Conservation (phyloP, 1,140 invertebrate genomes). For the Drosophila rhopaloa region DNA sequence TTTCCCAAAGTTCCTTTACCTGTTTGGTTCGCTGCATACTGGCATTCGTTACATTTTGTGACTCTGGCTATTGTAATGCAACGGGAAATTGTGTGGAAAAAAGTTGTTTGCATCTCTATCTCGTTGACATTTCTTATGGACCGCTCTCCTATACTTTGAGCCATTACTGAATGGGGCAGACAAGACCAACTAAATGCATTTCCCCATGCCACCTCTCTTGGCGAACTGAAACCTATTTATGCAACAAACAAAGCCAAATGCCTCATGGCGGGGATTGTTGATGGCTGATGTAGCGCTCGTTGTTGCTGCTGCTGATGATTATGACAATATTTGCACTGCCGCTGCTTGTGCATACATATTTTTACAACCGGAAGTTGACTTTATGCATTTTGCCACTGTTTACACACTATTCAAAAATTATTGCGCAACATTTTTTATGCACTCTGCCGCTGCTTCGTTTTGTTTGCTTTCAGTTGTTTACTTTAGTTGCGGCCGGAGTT, state of each 20-base stretch:
- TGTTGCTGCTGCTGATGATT: constrained; percentile 67
- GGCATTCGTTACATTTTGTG: constrained; percentile 20
- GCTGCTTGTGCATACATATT: constrained; percentile 52
- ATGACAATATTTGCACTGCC: constrained; percentile 77
- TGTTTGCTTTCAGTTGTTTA: constrained; percentile 23
- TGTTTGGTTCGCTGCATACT: constrained; percentile 3
- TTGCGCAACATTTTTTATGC: constrained; percentile 70
- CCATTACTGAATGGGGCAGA: constrained; percentile 49
- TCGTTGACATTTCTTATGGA: constrained; percentile 29
- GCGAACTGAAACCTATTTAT: constrained; percentile 34
- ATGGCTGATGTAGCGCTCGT: constrained; percentile 5
- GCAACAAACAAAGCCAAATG: constrained; percentile 62
- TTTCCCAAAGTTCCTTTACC: constrained; percentile 19
- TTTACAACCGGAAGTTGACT: constrained; percentile 75
- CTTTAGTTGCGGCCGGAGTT: constrained; percentile 25
- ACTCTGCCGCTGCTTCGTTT: constrained; percentile 4
- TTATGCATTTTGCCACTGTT: constrained; percentile 80
- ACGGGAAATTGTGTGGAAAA: constrained; percentile 46
- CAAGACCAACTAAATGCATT: constrained; percentile 22
- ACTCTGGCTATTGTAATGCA: neutral
- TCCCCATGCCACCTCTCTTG: neutral
- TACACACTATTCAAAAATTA: constrained; percentile 81
- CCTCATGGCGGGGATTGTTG: constrained; percentile 43
- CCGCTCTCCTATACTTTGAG: constrained; percentile 6
- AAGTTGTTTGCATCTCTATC: constrained; percentile 28